A percentile compares a stretch with the other conserved stretches of the same genome.
Evolutionary conservation across 2,797 vertebrate genomes (phyloP).

Genomic region (Anabas testudineus): DNA sequence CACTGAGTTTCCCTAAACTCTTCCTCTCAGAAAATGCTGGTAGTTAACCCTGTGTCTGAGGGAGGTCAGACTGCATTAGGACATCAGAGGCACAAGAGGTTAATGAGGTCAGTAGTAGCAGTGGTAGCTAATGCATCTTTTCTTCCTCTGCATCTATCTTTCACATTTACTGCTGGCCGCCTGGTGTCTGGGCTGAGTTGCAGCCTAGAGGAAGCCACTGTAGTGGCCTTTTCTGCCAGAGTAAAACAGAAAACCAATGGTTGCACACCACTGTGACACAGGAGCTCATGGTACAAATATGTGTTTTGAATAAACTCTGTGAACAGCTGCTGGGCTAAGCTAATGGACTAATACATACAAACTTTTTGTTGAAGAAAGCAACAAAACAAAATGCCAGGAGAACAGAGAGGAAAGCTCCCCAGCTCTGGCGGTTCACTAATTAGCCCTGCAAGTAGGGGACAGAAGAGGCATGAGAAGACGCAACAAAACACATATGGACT

Average conservation of each 20-base stretch:
- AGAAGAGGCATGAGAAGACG: too few relatives aligned
- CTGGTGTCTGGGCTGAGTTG: conserved; percentile 20
- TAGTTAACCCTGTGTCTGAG: conserved; percentile 43
- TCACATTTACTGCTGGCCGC: conserved; percentile 19
- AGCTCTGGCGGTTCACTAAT: too few relatives aligned
- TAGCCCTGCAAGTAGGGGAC: too few relatives aligned
- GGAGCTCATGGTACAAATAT: too few relatives aligned
- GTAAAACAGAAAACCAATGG: neutral
- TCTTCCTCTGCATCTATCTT: conserved; percentile 15
- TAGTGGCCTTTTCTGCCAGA: too few relatives aligned
- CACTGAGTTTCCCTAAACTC: conserved; percentile 18
- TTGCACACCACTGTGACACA: neutral
- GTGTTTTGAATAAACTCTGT: too few relatives aligned
- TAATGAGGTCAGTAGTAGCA: conserved; percentile 56
- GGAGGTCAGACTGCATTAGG: conserved; percentile 51
- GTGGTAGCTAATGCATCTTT: conserved; percentile 35
- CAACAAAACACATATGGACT: too few relatives aligned
- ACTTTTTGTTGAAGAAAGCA: too few relatives aligned
- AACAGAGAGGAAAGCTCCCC: too few relatives aligned
- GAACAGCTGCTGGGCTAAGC: too few relatives aligned
- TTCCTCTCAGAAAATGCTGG: conserved; percentile 18
- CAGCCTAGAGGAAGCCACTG: neutral
- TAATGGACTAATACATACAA: too few relatives aligned
- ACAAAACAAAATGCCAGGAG: too few relatives aligned
- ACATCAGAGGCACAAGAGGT: conserved; percentile 44